These are phyloP conservation scores for Lepidurus packardi DNA, from an alignment of 1,140 invertebrate species.

Conservation along the genomic window DNA sequence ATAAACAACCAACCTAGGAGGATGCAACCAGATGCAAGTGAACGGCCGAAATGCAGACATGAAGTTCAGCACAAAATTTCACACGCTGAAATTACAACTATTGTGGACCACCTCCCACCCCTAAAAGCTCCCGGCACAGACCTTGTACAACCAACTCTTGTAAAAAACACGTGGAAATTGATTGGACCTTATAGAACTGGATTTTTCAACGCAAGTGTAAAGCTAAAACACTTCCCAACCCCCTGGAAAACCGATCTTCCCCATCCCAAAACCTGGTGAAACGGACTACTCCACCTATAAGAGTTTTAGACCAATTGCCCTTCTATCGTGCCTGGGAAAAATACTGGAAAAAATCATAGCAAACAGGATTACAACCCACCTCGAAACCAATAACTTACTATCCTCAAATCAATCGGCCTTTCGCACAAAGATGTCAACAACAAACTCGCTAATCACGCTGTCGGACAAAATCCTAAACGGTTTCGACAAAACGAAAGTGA, in stretches of 20 bases:
- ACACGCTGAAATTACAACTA: neutral
- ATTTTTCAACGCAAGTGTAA: conserved; percentile 22
- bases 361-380: neutral
- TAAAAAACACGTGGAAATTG: neutral
- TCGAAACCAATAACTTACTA: conserved; percentile 17
- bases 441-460: neutral
- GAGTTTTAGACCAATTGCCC: conserved; percentile 11
- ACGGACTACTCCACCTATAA: conserved; percentile 6
- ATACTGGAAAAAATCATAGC: conserved; percentile 25
- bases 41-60: neutral
- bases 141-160: conserved; percentile 10
- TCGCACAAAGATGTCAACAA: conserved; percentile 20
- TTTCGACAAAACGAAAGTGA: conserved; percentile 26
- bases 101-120: neutral
- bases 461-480: conserved; percentile 25
- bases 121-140: conserved; percentile 14
- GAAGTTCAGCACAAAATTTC: neutral
- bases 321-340: conserved; percentile 11
- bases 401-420: conserved; percentile 18
- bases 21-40: neutral
- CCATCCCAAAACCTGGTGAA: conserved; percentile 11
- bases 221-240: conserved; percentile 11
- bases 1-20: neutral
- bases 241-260: conserved; percentile 21
- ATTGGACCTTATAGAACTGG: neutral